Evolutionary conservation across 2,888 invertebrate species (phyloP).

Genomic region (Chalcis sispes): DNA sequence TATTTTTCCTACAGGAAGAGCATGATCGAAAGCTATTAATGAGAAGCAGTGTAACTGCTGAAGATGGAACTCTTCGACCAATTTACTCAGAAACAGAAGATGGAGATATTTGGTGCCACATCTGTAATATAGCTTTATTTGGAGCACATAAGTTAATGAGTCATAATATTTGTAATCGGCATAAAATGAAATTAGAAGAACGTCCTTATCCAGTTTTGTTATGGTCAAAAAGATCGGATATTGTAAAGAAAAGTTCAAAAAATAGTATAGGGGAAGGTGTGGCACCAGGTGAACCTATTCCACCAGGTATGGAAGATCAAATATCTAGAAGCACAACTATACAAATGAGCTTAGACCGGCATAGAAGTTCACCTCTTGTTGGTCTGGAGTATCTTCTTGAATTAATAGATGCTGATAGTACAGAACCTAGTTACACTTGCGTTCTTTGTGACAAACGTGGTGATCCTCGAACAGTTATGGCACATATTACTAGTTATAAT

Average conservation of each 20-base stretch:
- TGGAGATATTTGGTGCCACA: constrained; percentile 75
- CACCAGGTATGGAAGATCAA: constrained; percentile 84
- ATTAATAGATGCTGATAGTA: constrained; percentile 81
- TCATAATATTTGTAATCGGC: constrained; percentile 74
- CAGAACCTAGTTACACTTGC: constrained; percentile 87
- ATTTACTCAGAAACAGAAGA: constrained; percentile 74
- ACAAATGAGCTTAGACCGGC: constrained; percentile 78
- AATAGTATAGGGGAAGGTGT: constrained; percentile 66
- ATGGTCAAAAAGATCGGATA: constrained; percentile 72
- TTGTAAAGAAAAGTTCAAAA: constrained; percentile 64
- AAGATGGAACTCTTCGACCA: constrained; percentile 73
- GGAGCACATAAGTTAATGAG: constrained; percentile 73
- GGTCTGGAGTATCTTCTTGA: constrained; percentile 90
- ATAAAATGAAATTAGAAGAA: constrained; percentile 74
- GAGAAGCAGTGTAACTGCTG: constrained; percentile 74
- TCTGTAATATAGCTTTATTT: constrained; percentile 73
- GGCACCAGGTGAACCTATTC: constrained; percentile 83
- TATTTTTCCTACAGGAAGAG: constrained; percentile 70
- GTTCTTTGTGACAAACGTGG: constrained; percentile 88
- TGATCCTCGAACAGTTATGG: constrained; percentile 86
- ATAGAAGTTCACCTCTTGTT: constrained; percentile 78
- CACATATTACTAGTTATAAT: constrained; percentile 87
- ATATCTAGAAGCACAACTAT: constrained; percentile 77
- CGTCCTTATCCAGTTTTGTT: constrained; percentile 73
- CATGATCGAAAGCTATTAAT: constrained; percentile 74